A percentile compares a stretch with the other conserved stretches of the same genome.
Conservation (phyloP, 2,888 invertebrate genomes). For the Apamea anceps region DNA sequence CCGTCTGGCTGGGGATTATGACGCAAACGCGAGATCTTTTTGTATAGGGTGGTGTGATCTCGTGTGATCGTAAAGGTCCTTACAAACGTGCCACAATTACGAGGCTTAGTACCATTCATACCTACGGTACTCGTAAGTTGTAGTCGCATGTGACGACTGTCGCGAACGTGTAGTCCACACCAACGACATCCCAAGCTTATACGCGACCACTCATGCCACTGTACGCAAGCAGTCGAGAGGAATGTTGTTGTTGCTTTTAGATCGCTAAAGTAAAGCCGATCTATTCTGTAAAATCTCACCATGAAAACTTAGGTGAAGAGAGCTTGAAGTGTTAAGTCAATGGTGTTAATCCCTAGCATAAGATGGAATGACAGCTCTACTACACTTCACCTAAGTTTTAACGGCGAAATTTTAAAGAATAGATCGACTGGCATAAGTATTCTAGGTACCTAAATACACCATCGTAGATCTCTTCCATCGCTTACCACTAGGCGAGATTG, state of each 20-base stretch:
- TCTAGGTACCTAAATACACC: not conserved
- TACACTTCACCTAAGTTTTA: not conserved
- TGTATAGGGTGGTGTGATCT: conserved; percentile 13
- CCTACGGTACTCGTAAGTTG: too few species aligned
- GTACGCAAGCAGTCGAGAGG: not conserved
- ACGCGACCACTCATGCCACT: not conserved
- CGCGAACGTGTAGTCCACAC: too few species aligned
- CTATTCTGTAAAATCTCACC: not conserved
- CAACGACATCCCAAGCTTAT: too few species aligned
- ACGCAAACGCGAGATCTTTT: conserved; percentile 15
- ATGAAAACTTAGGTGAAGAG: not conserved
- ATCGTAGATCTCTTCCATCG: not conserved
- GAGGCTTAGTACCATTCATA: not conserved
- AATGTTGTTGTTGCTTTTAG: not conserved
- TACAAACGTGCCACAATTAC: not conserved
- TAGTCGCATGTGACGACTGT: not conserved
- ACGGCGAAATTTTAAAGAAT: not conserved
- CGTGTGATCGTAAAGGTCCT: not conserved
- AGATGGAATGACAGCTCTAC: not conserved
- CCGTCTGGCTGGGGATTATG: conserved; percentile 37
- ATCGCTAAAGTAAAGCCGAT: not conserved
- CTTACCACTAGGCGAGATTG: not conserved
- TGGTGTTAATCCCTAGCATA: not conserved
- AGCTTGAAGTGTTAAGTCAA: not conserved
- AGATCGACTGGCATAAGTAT: not conserved